Conservation (phyloP, 2,113 vertebrate species). For the Puma concolor region DNA sequence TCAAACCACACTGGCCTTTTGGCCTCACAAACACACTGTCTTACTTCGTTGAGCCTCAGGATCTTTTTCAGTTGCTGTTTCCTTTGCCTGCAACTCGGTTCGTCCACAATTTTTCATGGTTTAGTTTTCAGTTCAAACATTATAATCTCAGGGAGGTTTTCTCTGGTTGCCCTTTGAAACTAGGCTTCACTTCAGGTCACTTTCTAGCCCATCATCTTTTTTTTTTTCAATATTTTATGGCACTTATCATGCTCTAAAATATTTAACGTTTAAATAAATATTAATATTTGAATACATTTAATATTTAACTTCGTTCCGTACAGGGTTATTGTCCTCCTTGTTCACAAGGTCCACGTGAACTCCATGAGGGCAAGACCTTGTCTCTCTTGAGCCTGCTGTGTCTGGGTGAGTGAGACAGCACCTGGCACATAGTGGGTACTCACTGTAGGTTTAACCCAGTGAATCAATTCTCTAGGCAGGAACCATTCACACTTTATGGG, state of each 20-base stretch:
- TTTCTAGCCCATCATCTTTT: neutral
- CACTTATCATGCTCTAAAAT: neutral
- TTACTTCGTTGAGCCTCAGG: neutral
- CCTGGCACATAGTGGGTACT: neutral
- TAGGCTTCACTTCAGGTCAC: neutral
- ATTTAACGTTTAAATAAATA: neutral
- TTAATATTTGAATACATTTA: neutral
- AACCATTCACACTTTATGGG: neutral
- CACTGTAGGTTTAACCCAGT: neutral
- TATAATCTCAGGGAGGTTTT: neutral
- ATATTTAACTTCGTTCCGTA: neutral
- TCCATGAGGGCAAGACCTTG: neutral
- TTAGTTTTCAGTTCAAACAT: neutral
- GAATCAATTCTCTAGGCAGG: neutral
- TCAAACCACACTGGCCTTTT: neutral
- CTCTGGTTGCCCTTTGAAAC: neutral
- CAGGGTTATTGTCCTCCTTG: neutral
- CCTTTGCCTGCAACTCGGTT: neutral
- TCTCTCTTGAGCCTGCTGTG: neutral
- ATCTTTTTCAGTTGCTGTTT: neutral
- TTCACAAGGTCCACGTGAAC: neutral
- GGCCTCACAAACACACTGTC: neutral
- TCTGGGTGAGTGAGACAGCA: neutral
- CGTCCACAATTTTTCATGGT: neutral
- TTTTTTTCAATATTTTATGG: neutral